These are phyloP conservation scores for Distichodus sexfasciatus DNA, from an alignment of 2,797 vertebrate species.

Conservation along the genomic window DNA sequence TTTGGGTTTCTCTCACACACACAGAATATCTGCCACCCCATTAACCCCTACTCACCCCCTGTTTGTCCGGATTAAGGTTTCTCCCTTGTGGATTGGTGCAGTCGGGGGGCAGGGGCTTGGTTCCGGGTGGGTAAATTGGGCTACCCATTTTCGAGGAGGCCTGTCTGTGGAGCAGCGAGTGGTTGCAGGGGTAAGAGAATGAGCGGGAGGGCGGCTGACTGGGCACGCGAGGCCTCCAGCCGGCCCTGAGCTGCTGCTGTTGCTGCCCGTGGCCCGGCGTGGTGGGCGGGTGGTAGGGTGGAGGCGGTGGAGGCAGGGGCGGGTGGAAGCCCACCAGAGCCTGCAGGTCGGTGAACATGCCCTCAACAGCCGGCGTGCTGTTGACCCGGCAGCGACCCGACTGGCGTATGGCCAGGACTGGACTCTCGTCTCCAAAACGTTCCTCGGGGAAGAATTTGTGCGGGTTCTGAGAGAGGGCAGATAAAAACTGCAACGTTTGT, in stretches of 20 bases:
- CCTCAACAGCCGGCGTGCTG: slow-evolving; percentile 92
- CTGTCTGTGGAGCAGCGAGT: slow-evolving; percentile 85
- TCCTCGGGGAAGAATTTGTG: slow-evolving; percentile 99
- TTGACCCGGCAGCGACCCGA: slow-evolving; percentile 89
- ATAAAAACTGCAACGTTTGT: background rate
- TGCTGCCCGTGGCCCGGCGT: slow-evolving; percentile 83
- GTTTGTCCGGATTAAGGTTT: slow-evolving; percentile 82
- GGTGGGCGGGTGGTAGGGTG: slow-evolving; percentile 91
- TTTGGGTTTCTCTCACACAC: no score
- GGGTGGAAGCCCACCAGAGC: slow-evolving; percentile 94
- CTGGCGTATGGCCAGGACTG: slow-evolving; percentile 89
- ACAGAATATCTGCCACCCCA: background rate
- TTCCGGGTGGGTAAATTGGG: slow-evolving; percentile 79
- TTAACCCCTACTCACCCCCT: slow-evolving; percentile 78
- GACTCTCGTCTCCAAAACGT: slow-evolving; percentile 96
- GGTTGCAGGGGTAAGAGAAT: slow-evolving; percentile 96
- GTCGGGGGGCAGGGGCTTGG: slow-evolving; percentile 86
- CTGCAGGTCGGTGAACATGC: slow-evolving; percentile 94
- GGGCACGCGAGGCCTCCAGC: slow-evolving; percentile 90
- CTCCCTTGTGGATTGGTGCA: slow-evolving; percentile 84
- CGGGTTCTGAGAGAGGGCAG: slow-evolving; percentile 81
- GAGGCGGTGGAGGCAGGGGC: slow-evolving; percentile 91
- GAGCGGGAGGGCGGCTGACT: slow-evolving; percentile 91
- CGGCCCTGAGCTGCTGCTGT: slow-evolving; percentile 77
- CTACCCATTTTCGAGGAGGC: slow-evolving; percentile 77